Evolutionary conservation across 2,797 vertebrate species (phyloP), one percentile per base, ranked within the genome.

Genomic region (Enteromius argenteus): DNA sequence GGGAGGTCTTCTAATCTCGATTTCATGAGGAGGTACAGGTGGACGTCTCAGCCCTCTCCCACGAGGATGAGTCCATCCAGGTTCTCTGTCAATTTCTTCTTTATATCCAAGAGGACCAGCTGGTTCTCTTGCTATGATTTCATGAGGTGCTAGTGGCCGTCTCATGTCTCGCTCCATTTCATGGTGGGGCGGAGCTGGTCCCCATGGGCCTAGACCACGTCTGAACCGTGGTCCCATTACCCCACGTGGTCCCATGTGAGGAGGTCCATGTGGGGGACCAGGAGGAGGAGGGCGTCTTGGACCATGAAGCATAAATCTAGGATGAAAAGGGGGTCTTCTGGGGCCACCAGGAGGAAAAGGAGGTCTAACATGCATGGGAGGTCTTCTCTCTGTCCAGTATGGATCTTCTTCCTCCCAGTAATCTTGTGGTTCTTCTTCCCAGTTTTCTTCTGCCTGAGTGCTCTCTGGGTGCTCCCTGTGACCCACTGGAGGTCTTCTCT

Each of bases 321-420:
- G 93, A 82, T 91, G 93, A 30, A 94, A 94, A 15, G 90, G 94
- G 21, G 93, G 94, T n/a, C 93, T 92, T 27, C 93, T 91, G 13
- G 92, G 92, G 7, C 93, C 91, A 14, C 93, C 93, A 71, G 90
- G 92, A 64, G 93, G 91, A 90, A 95, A 95, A 0, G 94, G 94
- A 17, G 93, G 94, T 88, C 94, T 91, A 14, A 91, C 93, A 84
- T 91, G 93, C 82, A 94, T 88, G 37, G 95, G 95, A 81, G 96
- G 94, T 80, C 95, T 93, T 75, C 95, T 96, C 77, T 97, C 97
- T 88, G 93, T 94, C 92, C 96, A 96, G 86, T 96, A 97, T 0
- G 87, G 87, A 64, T 97, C 95, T 76, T 91, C 92, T 85, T 97
- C 96, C 83, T 96, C 95, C 81, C 91, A 94, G 91, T 95, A 97